Evolutionary conservation across 53 echinoderm and acorn worm species (phyloP), one percentile per base, ranked within the genome.

Genomic region (Echinarachnius parma): DNA sequence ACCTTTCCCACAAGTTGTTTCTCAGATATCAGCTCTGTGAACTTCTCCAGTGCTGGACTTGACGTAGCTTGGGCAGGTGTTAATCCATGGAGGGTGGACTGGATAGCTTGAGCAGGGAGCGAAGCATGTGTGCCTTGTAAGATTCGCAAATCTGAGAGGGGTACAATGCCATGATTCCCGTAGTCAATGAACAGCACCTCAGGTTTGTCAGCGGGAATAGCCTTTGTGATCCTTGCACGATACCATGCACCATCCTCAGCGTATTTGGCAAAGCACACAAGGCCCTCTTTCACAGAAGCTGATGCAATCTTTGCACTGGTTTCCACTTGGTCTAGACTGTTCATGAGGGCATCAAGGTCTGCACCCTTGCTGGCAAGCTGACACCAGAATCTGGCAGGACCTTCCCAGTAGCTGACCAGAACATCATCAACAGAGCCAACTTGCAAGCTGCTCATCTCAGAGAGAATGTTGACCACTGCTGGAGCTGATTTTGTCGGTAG

Each of bases 141-240:
- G 19, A 48, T 58, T 9, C 79, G 48, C 27, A 94, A 33, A 4
- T 83, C 75, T 23, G 47, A 64, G n/a, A 62, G n/a, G 3, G 69
- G 33, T 13, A 85, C 50, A 21, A 56, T 39, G 47, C 84, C 78
- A 10, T 28, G 47, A 60, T 94, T 87, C n/a, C 94, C 94, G 37
- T 90, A 94, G 48, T 94, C 94, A 5, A 94, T 71, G 71, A 90
- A 94, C 48, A 80, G 60, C 9, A 90, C 82, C 37, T 90, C 84
- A 4, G 84, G 44, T n/a, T 57, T 36, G n/a, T 59, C 54, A 11
- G 47, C 46, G 11, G 70, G 53, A 13, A 48, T 46, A 2, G 28
- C 49, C 55, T 81, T 86, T 28, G 81, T 74, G 50, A 93, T 85
- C 52, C 79, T 77, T 30, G 93, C 86, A 21, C 93, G 86, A 39